Evolutionary conservation across 2,113 vertebrate species (phyloP), one percentile per base, ranked within the genome.

Genomic region (Calyptomena viridis): DNA sequence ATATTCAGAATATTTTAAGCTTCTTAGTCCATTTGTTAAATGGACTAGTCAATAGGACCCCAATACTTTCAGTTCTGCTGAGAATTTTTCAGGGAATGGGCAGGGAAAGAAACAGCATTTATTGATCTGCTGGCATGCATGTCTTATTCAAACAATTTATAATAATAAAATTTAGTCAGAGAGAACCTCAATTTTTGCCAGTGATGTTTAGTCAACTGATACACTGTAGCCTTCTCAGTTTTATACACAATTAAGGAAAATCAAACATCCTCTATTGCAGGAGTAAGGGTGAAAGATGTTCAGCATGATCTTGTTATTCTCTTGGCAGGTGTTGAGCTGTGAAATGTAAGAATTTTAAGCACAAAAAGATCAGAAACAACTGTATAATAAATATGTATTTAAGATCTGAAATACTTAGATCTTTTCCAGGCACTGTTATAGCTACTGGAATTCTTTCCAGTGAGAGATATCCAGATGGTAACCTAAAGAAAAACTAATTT

Each of bases 171-270:
- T 4, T 52, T 12, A 66, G 3, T 30, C 33, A 56, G 24, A 56
- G 16, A 80, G 27, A 64, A 64, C 16, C 4, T 73, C 11, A 23
- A 1, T 24, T 80, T 86, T 81, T 52, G 10, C 17, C 14, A 5
- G 5, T 80, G 24, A 5, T 39, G 5, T 35, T 1, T 3, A 19
- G n/a, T 56, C 16, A 69, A 10, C 5, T 39, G 17, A 31, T 0
- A 0, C 71, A 18, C 22, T 81, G 50, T 27, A 37, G 8, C 13
- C 5, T 63, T 82, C 15, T 64, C 14, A 23, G 19, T 27, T 90
- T 47, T 20, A 23, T 16, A 5, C 12, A 12, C 3, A 37, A 10
- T 14, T 14, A 5, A 81, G 21, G 30, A 85, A 93, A 86, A 87
- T n/a, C 7, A 33, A 64, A 56, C 27, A 33, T 22, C 11, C 5